A percentile compares a stretch with the other conserved stretches of the same genome.
Evolutionary conservation across 2,888 invertebrate genomes (phyloP).

Genomic region (Isoperla grammatica): DNA sequence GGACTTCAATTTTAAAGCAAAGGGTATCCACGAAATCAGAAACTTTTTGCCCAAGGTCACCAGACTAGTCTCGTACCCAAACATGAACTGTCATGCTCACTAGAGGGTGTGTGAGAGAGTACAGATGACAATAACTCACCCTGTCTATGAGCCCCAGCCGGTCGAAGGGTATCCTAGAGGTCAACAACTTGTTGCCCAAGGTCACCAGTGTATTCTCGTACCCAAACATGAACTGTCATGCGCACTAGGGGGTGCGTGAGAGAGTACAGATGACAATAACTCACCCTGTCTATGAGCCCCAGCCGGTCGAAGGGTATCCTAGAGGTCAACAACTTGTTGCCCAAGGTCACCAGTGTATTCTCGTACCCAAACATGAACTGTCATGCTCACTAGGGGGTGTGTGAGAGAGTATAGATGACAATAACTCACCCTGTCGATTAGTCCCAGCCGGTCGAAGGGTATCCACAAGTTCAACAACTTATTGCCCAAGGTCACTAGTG

Average conservation of each 20-base stretch:
- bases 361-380: slow-evolving; percentile 88
- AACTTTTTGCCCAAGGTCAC: slow-evolving; percentile 78
- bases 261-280: too few relatives aligned
- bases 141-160: slow-evolving; percentile 83
- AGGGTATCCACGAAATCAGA: slow-evolving; percentile 77
- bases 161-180: slow-evolving; percentile 80
- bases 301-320: slow-evolving; percentile 86
- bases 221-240: slow-evolving; percentile 90
- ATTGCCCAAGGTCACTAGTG: too few relatives aligned
- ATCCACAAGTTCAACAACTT: too few relatives aligned
- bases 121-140: too few relatives aligned
- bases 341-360: slow-evolving; percentile 73
- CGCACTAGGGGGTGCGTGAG: slow-evolving; percentile 64
- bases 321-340: slow-evolving; percentile 73
- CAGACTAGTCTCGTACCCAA: slow-evolving; percentile 75
- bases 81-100: slow-evolving; percentile 85
- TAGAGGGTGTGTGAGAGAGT: too few relatives aligned
- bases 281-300: slow-evolving; percentile 81
- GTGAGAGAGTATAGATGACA: too few relatives aligned
- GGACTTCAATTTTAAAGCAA: too few relatives aligned
- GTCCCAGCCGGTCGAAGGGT: too few relatives aligned
- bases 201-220: slow-evolving; percentile 76
- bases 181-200: slow-evolving; percentile 74
- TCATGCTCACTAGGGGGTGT: slow-evolving; percentile 75
- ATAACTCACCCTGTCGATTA: too few relatives aligned